Conservation (phyloP, 2,888 invertebrate genomes). For the Melangyna quadrimaculata region DNA sequence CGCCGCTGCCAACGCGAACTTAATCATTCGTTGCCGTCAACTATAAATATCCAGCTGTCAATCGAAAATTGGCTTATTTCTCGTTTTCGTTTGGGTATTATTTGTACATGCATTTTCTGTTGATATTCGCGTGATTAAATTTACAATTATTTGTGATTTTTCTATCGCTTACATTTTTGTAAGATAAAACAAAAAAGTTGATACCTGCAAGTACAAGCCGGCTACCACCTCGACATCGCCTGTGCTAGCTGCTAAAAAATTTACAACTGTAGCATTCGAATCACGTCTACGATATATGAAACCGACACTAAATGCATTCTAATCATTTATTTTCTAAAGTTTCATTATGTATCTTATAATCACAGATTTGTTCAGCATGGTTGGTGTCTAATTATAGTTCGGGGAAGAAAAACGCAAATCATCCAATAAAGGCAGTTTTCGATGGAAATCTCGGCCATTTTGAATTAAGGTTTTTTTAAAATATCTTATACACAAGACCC, state of each 20-base stretch:
- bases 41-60: conserved; percentile 52
- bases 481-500: too few relatives aligned
- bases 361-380: neutral
- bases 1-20: neutral
- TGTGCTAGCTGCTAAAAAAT: neutral
- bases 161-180: neutral
- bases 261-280: conserved; percentile 14
- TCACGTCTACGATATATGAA: conserved; percentile 66
- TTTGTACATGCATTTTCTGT: neutral
- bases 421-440: too few relatives aligned
- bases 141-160: conserved; percentile 54
- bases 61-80: conserved; percentile 37
- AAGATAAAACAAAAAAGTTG: conserved; percentile 8
- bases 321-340: conserved; percentile 29
- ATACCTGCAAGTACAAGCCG: neutral
- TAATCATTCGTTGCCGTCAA: conserved; percentile 20
- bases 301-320: conserved; percentile 61
- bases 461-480: too few relatives aligned
- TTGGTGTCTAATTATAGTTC: neutral
- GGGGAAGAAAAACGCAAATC: neutral
- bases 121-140: conserved; percentile 53
- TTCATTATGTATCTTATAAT: neutral
- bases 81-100: neutral
- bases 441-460: neutral
- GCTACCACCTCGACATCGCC: conserved; percentile 1